Base-by-base conservation (phyloP, 2,888 invertebrate species). In the Xestia sexstrigata region DNA sequence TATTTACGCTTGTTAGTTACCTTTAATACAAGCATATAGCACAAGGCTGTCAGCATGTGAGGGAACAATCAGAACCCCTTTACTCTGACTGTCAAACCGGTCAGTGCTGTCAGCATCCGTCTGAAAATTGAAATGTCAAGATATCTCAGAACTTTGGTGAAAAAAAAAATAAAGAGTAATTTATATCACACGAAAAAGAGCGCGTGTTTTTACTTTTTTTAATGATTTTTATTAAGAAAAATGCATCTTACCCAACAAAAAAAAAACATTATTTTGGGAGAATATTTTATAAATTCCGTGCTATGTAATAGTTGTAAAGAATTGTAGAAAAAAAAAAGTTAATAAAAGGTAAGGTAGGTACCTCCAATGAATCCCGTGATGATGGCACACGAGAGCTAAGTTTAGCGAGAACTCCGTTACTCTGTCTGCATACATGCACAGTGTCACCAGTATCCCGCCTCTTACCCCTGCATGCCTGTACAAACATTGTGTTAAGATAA, bases 11-110 rank as follows among this genome's bases (percentile, higher is more conserved):
- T 5, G 8, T 42, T 13, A n/a, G 13, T 23, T 63, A 63, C 63
- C 63, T 63, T 63, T 7, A 63, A 15, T 15, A n/a, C 63, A 39
- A 39, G 63, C 39, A 63, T 63, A 63, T 39, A 63, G 63, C n/a
- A 63, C 63, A n/a, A 63, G 13, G 15, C 0, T n/a, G 63, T 63
- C 63, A n/a, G 23, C 63, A n/a, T 63, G 13, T 39, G 23, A n/a
- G 0, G 23, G 35, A 11, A 63, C 5, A 63, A 6, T 63, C 2
- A 39, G 11, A 39, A 39, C 35, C 6, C 0, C 23, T 9, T 39
- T 6, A 63, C 62, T 39, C 15, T 39, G 35, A 23, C 23, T 39
- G 26, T 6, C 58, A 26, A 35, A 9, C 0, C 11, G 5, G 9
- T 58, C 62, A 11, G 23, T 13, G 35, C 35, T 20, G 1, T 39